Evolutionary conservation across 2,888 invertebrate species (phyloP), one percentile per base, ranked within the genome.

Genomic region (Embidobia sp.): DNA sequence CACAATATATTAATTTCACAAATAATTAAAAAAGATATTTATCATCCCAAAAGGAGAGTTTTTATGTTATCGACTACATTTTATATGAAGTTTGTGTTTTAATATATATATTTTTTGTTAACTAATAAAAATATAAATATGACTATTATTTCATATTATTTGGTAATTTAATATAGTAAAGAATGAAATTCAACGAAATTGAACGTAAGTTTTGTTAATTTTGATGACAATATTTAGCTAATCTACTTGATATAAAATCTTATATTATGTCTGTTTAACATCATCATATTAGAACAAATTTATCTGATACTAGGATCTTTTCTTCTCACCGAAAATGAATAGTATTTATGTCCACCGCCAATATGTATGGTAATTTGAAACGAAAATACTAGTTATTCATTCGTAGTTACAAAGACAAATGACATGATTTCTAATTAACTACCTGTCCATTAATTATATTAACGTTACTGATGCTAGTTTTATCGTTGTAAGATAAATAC

Each of bases 341-440:
- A 63, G 40, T 44, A 73, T 66, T n/a, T 57, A 55, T 51, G 51
- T 42, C 51, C 27, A 57, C 57, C 73, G 29, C 27, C 27, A 49
- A 46, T 11, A 46, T 72, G 13, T 63, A 64, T 42, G 63, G 7
- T 57, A 64, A 57, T 57, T 64, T 64, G 13, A 27, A 27, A 53
- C 46, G 55, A 48, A 72, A 57, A 53, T 63, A 70, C 55, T 29
- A 72, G 40, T 55, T 63, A 44, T 63, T 33, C 48, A 61, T 53
- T 18, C 31, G 15, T 26, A 35, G 26, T 27, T 48, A 72, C 46
- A 53, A 55, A 72, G 72, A 72, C 55, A 55, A 72, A 72, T 55
- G 55, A 44, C 55, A 40, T 49, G 13, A 48, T 64, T 55, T 64
- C 55, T 55, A 72, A 72, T 72, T 63, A 72, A 63, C 63, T 66